These are phyloP conservation scores for Vanessa cardui DNA, from an alignment of 2,888 invertebrate genomes.

Conservation along the genomic window DNA sequence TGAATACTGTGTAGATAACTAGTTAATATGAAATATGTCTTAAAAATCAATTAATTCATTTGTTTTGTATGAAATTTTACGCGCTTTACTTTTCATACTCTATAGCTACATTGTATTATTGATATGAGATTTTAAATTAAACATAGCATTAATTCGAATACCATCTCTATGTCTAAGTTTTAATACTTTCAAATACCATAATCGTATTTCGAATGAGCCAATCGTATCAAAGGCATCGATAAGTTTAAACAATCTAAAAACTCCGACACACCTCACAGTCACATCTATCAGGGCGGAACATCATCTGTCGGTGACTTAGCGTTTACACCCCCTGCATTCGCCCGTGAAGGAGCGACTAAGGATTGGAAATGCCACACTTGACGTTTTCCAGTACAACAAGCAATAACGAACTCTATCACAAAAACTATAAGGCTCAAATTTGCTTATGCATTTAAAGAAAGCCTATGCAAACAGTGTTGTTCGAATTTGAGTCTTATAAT, in stretches of 20 bases:
- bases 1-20: too few relatives aligned
- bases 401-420: conserved; percentile 42
- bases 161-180: too few relatives aligned
- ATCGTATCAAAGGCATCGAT: conserved; percentile 14
- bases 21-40: too few relatives aligned
- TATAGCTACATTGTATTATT: too few relatives aligned
- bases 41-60: too few relatives aligned
- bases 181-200: not conserved
- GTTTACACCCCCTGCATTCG: conserved; percentile 62
- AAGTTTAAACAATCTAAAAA: conserved; percentile 38
- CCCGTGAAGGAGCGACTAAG: conserved; percentile 64
- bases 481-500: conserved; percentile 28
- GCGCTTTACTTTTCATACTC: too few relatives aligned
- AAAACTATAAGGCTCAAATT: conserved; percentile 31
- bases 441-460: conserved; percentile 4
- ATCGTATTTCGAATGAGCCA: conserved; percentile 5
- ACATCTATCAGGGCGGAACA: conserved; percentile 72
- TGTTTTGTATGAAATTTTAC: too few relatives aligned
- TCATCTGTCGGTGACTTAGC: conserved; percentile 72
- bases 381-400: conserved; percentile 19
- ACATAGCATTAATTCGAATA: too few relatives aligned
- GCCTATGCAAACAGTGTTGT: not conserved
- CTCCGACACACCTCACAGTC: conserved; percentile 44
- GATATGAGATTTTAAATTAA: too few relatives aligned
- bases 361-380: conserved; percentile 59